These are phyloP conservation scores for Ichneumon xanthorius DNA, from an alignment of 2,888 invertebrate genomes.

Conservation along the genomic window DNA sequence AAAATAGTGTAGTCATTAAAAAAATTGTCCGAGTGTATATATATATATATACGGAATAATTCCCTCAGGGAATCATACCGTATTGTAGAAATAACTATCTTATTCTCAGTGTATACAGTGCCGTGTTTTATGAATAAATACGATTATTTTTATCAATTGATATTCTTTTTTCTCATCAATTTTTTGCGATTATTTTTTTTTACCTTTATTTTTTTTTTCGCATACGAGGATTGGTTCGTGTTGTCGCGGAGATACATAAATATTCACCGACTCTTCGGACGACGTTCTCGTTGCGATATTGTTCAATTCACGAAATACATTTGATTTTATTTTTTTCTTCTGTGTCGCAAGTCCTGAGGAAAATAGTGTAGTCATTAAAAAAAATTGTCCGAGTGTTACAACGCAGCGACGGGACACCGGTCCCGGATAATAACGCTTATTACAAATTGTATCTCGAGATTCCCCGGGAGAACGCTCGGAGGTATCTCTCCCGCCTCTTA, in stretches of 20 bases:
- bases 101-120: too few relatives aligned
- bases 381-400: constrained; percentile 12
- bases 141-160: too few relatives aligned
- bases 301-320: neutral
- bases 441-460: constrained; percentile 52
- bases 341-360: neutral
- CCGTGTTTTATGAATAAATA: too few relatives aligned
- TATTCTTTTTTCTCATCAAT: too few relatives aligned
- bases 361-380: constrained; percentile 21
- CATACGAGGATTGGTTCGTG: too few relatives aligned
- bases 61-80: too few relatives aligned
- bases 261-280: neutral
- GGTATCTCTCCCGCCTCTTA: constrained; percentile 41
- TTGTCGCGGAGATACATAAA: too few relatives aligned
- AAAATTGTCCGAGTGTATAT: neutral
- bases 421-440: constrained; percentile 63
- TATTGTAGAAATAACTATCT: too few relatives aligned
- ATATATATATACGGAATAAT: too few relatives aligned
- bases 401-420: constrained; percentile 24
- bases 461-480: constrained; percentile 43
- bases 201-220: neutral
- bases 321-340: neutral
- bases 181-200: too few relatives aligned
- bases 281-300: neutral
- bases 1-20: constrained; percentile 21